Conservation (phyloP, 2,797 vertebrate species). For the Hylomyscus alleni region DNA sequence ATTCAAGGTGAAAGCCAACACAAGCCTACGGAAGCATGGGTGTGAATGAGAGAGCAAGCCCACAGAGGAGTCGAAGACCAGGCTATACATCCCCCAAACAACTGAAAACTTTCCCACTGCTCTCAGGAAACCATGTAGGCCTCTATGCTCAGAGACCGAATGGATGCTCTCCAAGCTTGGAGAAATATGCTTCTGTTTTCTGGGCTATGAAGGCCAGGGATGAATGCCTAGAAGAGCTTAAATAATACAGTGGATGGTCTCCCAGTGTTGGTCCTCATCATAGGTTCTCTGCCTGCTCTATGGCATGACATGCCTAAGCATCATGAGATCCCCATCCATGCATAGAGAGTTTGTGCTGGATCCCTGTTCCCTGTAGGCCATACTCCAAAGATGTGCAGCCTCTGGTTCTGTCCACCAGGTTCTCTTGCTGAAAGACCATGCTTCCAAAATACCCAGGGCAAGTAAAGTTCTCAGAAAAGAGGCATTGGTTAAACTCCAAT, state of each 20-base stretch:
- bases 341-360: background rate
- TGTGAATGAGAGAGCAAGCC: background rate
- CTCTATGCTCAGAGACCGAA: background rate
- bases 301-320: background rate
- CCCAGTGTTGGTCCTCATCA: background rate
- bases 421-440: background rate
- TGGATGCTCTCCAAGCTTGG: background rate
- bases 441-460: conserved; percentile 1
- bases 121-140: background rate
- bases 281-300: background rate
- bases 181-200: background rate
- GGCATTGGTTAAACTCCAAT: background rate
- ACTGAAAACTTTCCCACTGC: background rate
- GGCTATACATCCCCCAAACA: background rate
- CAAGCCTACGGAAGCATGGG: background rate
- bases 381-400: background rate
- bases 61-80: no score
- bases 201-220: background rate
- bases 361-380: background rate
- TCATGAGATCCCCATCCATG: background rate
- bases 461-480: background rate
- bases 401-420: background rate
- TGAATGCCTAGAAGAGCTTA: background rate
- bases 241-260: background rate
- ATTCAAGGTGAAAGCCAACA: background rate